Evolutionary conservation across 1,140 invertebrate species (phyloP), one percentile per base, ranked within the genome.

Genomic region (Drosophila kikkawai): DNA sequence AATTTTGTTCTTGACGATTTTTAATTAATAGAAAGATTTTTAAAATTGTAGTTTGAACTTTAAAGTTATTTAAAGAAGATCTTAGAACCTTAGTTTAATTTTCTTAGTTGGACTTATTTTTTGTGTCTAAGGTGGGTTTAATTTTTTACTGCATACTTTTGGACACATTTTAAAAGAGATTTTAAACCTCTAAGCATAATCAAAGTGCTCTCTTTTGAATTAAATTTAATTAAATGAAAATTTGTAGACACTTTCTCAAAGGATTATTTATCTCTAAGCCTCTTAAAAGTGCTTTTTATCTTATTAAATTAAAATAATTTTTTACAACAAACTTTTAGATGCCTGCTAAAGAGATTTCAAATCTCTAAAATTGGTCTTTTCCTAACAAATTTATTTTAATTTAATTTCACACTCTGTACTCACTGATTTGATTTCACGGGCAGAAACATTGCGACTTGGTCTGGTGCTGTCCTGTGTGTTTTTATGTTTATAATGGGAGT

Each of bases 381-480:
- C 29, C 1, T 19, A 9, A 9, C 3, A 0, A 19, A 13, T 11
- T 7, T 39, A 39, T 12, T 15, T 41, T 7, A 12, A 17, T 76
- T 17, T 22, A 48, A 53, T 13, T n/a, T 8, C 36, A 17, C 29
- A 9, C n/a, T 48, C 56, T 80, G 81, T 77, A 92, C 91, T 92
- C 74, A 92, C 91, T 84, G 83, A 82, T 91, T 92, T 56, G 91
- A 85, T 82, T 92, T 92, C 51, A 92, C 91, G 45, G 91, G 91
- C 75, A 92, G 53, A 92, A 92, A 92, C 91, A 92, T 92, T 78
- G 68, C 79, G 60, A 57, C 53, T 41, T 41, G 29, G 42, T 57
- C 44, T 50, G 29, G 11, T 11, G n/a, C 1, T 11, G 34, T 26
- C 26, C 37, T 50, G 36, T 37, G 67, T 71, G 26, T 29, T 37